Conservation (phyloP, 2,797 vertebrate genomes). For the Ficedula albicollis region DNA sequence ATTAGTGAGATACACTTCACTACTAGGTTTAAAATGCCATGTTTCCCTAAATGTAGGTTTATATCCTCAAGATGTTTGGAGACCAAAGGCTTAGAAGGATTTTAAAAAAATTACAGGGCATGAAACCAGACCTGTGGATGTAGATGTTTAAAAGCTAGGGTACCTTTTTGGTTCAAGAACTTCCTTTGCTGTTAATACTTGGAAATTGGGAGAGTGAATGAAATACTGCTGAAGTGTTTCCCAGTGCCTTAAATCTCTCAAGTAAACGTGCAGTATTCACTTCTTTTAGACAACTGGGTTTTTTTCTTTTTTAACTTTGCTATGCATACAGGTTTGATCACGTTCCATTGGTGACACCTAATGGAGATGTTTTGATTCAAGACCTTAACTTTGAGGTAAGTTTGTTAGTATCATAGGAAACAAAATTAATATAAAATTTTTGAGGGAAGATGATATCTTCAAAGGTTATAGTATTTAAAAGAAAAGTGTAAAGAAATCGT, state of each 20-base stretch:
- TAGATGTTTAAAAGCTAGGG: not conserved
- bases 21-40: not conserved
- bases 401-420: not conserved
- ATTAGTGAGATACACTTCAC: not conserved
- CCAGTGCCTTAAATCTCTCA: not conserved
- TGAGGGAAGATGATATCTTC: not conserved
- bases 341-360: constrained; percentile 92
- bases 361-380: constrained; percentile 92
- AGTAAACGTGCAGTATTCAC: not conserved
- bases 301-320: not conserved
- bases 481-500: not conserved
- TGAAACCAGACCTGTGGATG: not conserved
- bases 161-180: not conserved
- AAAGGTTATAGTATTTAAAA: not conserved
- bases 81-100: not conserved
- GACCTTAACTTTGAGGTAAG: constrained; percentile 93
- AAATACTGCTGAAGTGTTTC: not conserved
- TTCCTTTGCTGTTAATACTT: not conserved
- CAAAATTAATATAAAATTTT: not conserved
- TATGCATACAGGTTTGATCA: constrained; percentile 86
- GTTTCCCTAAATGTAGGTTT: not conserved
- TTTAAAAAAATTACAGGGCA: not conserved
- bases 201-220: not conserved
- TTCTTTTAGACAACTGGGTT: not conserved
- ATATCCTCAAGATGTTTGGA: not conserved